These are phyloP conservation scores for Caenorhabditis brenneri DNA, from an alignment of 1,140 invertebrate genomes.

Conservation along the genomic window DNA sequence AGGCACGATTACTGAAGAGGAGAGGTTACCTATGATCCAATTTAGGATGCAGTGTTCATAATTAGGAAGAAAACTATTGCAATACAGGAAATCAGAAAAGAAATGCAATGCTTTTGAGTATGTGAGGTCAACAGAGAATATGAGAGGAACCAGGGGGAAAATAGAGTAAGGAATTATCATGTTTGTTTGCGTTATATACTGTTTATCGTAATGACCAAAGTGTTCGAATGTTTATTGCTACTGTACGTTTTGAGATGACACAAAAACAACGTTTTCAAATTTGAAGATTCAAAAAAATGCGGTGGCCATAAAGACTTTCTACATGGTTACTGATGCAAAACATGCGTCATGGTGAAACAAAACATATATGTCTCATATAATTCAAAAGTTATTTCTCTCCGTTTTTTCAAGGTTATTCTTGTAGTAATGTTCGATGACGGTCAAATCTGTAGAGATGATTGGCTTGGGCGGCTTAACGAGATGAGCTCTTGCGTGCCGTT, in stretches of 20 bases:
- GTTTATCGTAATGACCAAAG: background rate
- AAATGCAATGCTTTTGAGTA: background rate
- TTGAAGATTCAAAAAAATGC: background rate
- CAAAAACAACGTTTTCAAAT: background rate
- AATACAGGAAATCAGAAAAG: background rate
- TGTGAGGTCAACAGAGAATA: background rate
- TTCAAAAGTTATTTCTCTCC: background rate
- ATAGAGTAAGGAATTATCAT: background rate
- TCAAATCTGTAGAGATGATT: conserved; percentile 20
- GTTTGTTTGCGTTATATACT: background rate
- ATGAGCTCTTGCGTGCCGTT: conserved; percentile 8
- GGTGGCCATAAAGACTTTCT: background rate
- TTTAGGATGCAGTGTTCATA: too few species aligned
- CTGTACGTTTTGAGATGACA: background rate
- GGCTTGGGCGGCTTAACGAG: background rate
- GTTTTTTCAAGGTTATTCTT: background rate
- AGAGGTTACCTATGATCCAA: background rate
- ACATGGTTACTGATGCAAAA: background rate
- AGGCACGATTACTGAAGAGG: background rate
- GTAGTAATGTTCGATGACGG: background rate
- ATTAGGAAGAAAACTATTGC: too few species aligned
- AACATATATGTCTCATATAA: background rate
- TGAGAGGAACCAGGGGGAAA: background rate
- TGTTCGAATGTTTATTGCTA: background rate
- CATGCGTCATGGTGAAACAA: background rate